phyloP scores from a whole-genome alignment of 1,140 invertebrate species.

The Pogonus chalceus region DNA sequence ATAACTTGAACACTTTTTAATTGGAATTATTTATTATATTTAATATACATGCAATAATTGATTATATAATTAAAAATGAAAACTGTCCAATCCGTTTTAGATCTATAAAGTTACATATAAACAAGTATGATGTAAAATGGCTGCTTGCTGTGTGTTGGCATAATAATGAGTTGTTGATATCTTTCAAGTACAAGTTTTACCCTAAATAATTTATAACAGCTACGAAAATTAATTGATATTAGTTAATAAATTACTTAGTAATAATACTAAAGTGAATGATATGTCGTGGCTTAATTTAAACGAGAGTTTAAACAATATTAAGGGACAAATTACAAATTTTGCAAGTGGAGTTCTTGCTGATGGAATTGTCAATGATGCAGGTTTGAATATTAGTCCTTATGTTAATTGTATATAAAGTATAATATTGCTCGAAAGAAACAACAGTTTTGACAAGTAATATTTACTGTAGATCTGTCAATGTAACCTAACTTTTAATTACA shows the following conservation, averaged over 20 bases:
- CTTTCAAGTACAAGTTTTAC: neutral
- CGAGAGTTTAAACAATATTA: constrained; percentile 59
- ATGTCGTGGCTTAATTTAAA: constrained; percentile 71
- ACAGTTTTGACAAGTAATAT: constrained; percentile 11
- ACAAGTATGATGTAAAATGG: neutral
- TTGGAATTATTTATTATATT: too few species aligned
- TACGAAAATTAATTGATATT: neutral
- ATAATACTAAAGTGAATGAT: constrained; percentile 26
- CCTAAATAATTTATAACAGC: neutral
- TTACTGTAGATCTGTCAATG: constrained; percentile 10
- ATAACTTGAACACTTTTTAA: too few species aligned
- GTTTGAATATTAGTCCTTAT: constrained; percentile 29
- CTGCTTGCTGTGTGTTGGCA: constrained; percentile 1
- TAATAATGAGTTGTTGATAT: constrained; percentile 4
- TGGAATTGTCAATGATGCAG: constrained; percentile 42
- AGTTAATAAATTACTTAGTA: neutral
- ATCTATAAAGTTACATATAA: neutral
- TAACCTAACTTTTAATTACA: constrained; percentile 7
- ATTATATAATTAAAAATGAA: too few species aligned
- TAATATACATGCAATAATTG: too few species aligned
- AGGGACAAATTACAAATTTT: constrained; percentile 64
- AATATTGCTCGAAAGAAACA: neutral
- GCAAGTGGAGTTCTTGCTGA: constrained; percentile 62
- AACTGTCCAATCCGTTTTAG: too few species aligned
- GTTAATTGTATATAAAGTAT: constrained; percentile 10